phyloP scores from a whole-genome alignment of 1,140 invertebrate species.

The Drosophila chauvacae region DNA sequence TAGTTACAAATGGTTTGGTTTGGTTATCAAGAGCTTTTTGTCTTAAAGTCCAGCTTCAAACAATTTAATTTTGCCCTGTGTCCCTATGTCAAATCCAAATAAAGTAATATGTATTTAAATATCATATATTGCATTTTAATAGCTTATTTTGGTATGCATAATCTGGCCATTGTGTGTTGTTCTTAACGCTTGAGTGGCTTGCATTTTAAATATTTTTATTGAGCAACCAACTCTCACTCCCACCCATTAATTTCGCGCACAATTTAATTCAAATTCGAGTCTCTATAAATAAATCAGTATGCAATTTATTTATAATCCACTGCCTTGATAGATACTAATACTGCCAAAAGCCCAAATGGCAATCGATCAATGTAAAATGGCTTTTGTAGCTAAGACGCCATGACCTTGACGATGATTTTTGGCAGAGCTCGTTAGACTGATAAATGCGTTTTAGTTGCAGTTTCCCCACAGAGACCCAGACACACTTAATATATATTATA shows the following conservation, averaged over 20 bases:
- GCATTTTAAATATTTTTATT: constrained; percentile 13
- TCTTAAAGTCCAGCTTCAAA: neutral
- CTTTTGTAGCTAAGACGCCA: constrained; percentile 28
- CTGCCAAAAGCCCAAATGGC: constrained; percentile 33
- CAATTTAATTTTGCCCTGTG: neutral
- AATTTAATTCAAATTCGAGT: constrained; percentile 50
- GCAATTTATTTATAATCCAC: constrained; percentile 57
- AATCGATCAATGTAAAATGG: constrained; percentile 67
- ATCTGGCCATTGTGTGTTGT: constrained; percentile 13
- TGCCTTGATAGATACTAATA: constrained; percentile 38
- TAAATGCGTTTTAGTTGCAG: constrained; percentile 64
- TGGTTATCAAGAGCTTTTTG: neutral
- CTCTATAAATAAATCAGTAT: constrained; percentile 50
- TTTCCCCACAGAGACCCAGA: constrained; percentile 23
- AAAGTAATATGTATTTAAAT: neutral
- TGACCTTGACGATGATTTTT: constrained; percentile 57
- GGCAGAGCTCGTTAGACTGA: constrained; percentile 48
- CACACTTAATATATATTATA: constrained; percentile 19
- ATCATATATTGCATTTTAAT: constrained; percentile 1
- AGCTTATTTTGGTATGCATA: constrained; percentile 19
- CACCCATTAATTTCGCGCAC: constrained; percentile 52
- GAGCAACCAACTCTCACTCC: constrained; percentile 4
- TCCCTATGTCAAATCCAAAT: neutral
- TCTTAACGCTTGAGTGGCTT: constrained; percentile 5
- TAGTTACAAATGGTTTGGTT: neutral